Base-by-base conservation (phyloP, 2,888 invertebrate genomes). In the Drosophila nr. perissopoda region DNA sequence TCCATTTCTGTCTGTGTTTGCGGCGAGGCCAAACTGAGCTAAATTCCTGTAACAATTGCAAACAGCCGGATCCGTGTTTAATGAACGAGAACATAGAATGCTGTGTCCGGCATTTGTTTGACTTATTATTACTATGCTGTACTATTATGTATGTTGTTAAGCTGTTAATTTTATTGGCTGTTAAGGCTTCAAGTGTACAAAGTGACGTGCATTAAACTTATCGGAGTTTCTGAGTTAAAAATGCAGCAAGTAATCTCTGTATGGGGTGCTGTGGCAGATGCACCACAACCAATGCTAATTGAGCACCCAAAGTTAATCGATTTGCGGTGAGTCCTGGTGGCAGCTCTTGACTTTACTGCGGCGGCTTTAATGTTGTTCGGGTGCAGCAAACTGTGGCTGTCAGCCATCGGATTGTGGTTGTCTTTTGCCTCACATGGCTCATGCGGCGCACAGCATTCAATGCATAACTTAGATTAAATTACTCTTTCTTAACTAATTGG, bases 231-330 rank as follows among this genome's bases (percentile, higher is more conserved):
- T 27, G 38, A 25, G 29, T 31, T 31, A 0, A 40, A 13, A 25
- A 27, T 36, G 11, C 25, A 25, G 25, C 42, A 34, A 16, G 29
- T 52, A 45, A 31, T 33, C 36, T 27, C 5, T 34, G 42, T 13
- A 29, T 38, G 49, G 7, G 38, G n/a, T 60, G 52, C 57, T 66
- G 78, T 65, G 65, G 73, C 70, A 57, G 33, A 36, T 21, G 29
- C 57, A 68, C 36, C 63, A 21, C 71, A 78, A 69, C 81, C 83
- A 70, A 69, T 79, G 87, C 82, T 89, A 89, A 86, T 89, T 86
- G 84, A 83, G 74, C 82, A 75, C 71, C 82, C 74, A 82, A 90
- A 87, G 76, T 82, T 84, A 89, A 90, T 84, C 87, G 87, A 83
- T 89, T 87, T 87, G 89, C 49, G 89, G 81, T 59, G 38, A 51